Conservation (phyloP, 2,797 vertebrate genomes). For the Myiotriccus ornatus region DNA sequence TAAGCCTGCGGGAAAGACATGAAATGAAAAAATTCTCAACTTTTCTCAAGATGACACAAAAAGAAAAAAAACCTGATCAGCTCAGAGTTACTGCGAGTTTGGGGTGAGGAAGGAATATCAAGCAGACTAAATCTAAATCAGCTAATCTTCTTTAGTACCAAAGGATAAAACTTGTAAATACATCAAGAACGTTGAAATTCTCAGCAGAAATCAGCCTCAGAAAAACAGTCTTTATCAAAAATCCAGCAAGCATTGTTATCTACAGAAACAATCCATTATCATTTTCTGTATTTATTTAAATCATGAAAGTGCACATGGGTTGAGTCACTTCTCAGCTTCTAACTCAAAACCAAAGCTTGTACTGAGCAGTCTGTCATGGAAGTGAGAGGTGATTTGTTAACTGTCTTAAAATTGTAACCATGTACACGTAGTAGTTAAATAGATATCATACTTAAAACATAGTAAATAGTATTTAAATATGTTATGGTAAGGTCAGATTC, state of each 20-base stretch:
- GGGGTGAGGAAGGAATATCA: not conserved
- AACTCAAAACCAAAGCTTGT: not conserved
- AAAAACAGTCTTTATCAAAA: not conserved
- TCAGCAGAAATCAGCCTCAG: not conserved
- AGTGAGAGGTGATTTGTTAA: not conserved
- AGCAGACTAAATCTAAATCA: not conserved
- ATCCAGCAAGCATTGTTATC: not conserved
- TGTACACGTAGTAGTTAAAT: not conserved
- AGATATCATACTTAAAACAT: not conserved
- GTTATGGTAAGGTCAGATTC: not conserved
- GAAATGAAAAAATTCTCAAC: slow-evolving; percentile 28
- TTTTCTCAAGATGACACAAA: not conserved
- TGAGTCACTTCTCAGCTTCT: not conserved
- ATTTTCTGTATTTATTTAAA: slow-evolving; percentile 24
- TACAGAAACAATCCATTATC: not conserved
- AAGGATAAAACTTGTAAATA: slow-evolving; percentile 22
- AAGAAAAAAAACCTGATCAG: not conserved
- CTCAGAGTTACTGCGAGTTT: not conserved
- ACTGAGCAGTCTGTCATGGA: not conserved
- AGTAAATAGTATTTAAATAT: not conserved
- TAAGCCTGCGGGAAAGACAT: not conserved
- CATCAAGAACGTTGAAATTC: not conserved
- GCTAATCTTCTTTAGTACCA: not conserved
- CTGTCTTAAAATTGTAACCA: not conserved
- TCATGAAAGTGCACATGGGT: not conserved